Conservation (phyloP, 2,797 vertebrate genomes). For the Enteromius viviparus region DNA sequence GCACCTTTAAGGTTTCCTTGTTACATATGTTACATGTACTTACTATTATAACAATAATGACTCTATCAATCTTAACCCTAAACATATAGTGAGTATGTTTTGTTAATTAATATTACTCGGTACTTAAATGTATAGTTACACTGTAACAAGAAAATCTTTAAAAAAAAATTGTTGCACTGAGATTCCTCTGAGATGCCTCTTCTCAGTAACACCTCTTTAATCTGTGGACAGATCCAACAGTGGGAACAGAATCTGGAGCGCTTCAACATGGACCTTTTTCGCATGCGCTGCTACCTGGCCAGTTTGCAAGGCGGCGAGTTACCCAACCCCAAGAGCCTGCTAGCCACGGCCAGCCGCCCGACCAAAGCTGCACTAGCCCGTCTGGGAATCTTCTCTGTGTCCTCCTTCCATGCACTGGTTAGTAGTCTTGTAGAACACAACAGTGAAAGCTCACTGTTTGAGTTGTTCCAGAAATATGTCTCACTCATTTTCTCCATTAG, state of each 20-base stretch:
- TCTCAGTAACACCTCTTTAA: constrained; percentile 36
- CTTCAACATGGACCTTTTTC: constrained; percentile 92
- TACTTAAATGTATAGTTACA: no score
- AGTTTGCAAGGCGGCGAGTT: constrained; percentile 92
- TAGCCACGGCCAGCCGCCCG: constrained; percentile 86
- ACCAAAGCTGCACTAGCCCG: constrained; percentile 88
- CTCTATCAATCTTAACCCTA: no score
- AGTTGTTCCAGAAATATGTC: not conserved
- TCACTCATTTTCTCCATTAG: not conserved
- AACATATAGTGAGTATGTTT: no score
- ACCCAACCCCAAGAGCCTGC: constrained; percentile 92
- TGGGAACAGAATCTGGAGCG: constrained; percentile 97
- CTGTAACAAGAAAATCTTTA: no score
- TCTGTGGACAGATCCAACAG: constrained; percentile 84
- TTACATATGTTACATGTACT: no score
- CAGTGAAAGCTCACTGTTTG: not conserved
- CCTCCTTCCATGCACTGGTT: constrained; percentile 94
- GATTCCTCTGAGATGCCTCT: not conserved
- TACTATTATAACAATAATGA: no score
- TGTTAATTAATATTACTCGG: no score
- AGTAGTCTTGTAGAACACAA: constrained; percentile 55
- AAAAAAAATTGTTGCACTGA: no score
- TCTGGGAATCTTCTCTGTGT: constrained; percentile 90
- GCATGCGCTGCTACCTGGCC: constrained; percentile 89
- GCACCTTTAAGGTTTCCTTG: no score